phyloP scores from a whole-genome alignment of 2,113 vertebrate genomes.

The Peromyscus leucopus region DNA sequence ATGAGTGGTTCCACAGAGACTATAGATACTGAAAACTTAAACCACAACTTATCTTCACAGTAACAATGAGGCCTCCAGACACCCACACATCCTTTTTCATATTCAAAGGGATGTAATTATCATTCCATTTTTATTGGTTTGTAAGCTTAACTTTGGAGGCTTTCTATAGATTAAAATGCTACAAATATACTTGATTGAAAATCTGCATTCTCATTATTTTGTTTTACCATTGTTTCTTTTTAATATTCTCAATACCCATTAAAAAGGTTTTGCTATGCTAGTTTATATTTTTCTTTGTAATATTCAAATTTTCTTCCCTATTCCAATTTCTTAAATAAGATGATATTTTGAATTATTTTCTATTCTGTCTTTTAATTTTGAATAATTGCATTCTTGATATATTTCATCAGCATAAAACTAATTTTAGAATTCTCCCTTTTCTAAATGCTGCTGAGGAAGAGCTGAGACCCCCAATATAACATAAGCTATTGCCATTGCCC shows the following conservation, averaged over 20 bases:
- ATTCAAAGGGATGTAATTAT: background rate
- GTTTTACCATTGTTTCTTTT: background rate
- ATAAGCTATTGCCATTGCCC: background rate
- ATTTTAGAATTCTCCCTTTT: background rate
- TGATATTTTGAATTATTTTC: conserved; percentile 7
- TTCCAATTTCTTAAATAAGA: background rate
- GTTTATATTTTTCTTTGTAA: background rate
- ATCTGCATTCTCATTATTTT: background rate
- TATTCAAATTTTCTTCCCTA: background rate
- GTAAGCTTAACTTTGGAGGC: background rate
- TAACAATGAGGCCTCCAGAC: background rate
- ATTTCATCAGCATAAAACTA: background rate
- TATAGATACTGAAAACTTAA: background rate
- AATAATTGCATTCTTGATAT: background rate
- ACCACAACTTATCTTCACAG: background rate
- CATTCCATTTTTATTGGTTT: background rate
- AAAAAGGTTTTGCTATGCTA: background rate
- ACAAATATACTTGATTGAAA: background rate
- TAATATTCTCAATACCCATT: background rate
- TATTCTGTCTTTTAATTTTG: background rate
- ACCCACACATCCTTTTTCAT: background rate
- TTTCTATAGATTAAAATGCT: background rate
- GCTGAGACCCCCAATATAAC: background rate
- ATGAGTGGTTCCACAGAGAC: background rate
- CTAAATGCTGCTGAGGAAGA: too few species aligned